Evolutionary conservation across 2,888 invertebrate species (phyloP).

Genomic region (Microctonus brassicae): DNA sequence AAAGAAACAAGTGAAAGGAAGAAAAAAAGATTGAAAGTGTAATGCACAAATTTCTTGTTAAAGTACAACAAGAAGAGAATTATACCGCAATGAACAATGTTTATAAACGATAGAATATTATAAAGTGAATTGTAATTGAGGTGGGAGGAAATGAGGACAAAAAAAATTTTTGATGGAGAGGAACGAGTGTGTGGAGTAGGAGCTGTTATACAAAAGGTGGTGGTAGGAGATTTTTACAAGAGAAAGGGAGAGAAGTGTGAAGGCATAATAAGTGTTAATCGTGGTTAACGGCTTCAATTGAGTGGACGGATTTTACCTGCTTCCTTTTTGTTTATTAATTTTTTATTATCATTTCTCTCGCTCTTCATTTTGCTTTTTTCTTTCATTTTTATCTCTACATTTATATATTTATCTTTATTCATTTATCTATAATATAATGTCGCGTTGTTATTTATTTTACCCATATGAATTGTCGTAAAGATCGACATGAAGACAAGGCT

Average conservation of each 20-base stretch:
- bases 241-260: constrained; percentile 48
- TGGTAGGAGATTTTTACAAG: constrained; percentile 33
- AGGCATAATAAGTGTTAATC: constrained; percentile 48
- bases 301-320: constrained; percentile 19
- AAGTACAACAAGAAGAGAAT: constrained; percentile 32
- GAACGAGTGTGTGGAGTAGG: constrained; percentile 33
- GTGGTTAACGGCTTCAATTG: constrained; percentile 33
- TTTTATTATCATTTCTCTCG: not conserved
- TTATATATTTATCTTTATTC: not conserved
- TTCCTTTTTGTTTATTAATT: not conserved
- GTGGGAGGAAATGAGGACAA: constrained; percentile 36
- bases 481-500: not conserved
- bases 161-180: constrained; percentile 32
- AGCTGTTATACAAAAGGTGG: not conserved
- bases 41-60: constrained; percentile 21
- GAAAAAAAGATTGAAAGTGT: constrained; percentile 30
- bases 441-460: not conserved
- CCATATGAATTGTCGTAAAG: too few relatives aligned
- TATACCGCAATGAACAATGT: not conserved
- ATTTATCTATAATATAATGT: not conserved
- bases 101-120: not conserved
- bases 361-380: not conserved
- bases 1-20: constrained; percentile 51
- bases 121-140: constrained; percentile 6
- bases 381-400: not conserved